Percentiles rank a stretch among this genome's conserved stretches.
These are phyloP conservation scores for Netelia inedita DNA, from an alignment of 2,888 invertebrate species.

Conservation along the genomic window DNA sequence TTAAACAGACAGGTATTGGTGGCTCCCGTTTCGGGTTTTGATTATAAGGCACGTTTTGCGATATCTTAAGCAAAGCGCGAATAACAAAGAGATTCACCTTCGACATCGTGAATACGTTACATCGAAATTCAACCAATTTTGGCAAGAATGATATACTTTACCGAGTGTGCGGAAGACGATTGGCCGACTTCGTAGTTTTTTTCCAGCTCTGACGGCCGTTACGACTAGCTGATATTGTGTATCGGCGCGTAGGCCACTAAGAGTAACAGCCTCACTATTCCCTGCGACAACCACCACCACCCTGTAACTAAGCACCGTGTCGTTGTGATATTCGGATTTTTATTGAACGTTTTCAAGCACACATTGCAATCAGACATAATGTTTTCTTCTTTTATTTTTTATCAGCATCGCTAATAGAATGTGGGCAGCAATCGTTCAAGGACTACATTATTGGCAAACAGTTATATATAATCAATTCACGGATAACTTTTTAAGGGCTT, in stretches of 20 bases:
- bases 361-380: background rate
- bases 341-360: background rate
- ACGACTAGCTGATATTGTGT: constrained; percentile 96
- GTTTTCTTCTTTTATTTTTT: constrained; percentile 2
- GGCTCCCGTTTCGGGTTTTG: too few species aligned
- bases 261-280: constrained; percentile 94
- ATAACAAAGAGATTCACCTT: too few species aligned
- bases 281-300: constrained; percentile 96
- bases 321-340: constrained; percentile 79
- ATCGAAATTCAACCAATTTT: too few species aligned
- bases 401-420: background rate
- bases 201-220: constrained; percentile 93
- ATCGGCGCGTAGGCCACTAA: constrained; percentile 93
- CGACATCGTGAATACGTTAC: too few species aligned
- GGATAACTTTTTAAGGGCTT: too few species aligned
- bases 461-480: too few species aligned
- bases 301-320: constrained; percentile 93
- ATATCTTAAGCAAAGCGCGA: too few species aligned
- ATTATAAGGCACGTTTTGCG: too few species aligned
- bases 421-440: background rate
- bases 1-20: too few species aligned
- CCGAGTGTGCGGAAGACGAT: constrained; percentile 96
- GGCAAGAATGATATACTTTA: constrained; percentile 78
- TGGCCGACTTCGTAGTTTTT: constrained; percentile 93
- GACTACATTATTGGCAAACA: too few species aligned